Base-by-base conservation (phyloP, 1,140 invertebrate species). In the Brachionus sp. region DNA sequence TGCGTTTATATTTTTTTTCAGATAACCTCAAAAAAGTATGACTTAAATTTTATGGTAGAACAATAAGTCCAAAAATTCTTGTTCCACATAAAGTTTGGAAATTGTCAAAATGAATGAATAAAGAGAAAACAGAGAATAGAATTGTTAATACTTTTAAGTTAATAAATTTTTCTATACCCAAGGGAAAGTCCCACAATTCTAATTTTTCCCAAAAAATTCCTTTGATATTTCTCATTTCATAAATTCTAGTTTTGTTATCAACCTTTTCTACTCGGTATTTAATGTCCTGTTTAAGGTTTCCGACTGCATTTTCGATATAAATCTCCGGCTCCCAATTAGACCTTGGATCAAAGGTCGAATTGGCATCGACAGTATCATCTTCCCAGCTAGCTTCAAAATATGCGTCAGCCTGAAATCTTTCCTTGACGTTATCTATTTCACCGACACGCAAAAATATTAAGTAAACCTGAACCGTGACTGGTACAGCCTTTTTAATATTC, bases 351-450 rank as follows among this genome's bases (percentile, higher is more conserved):
- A 66, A 82, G 5, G 13, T 33, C 5, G 23, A 6, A 35, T 35
- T 68, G 5, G 13, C 19, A 68, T 66, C 37, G 4, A 82, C 37
- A 3, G 57, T 42, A 10, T 82, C 80, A 42, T 66, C 57, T 44
- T 82, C 80, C 80, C 80, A 82, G 33, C 57, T 39, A 3, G 80
- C 57, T 82, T 82, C 80, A 68, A 82, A 66, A 29, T 44, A 66
- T 6, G 37, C 37, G 19, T 82, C 57, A 16, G 80, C 80, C 66
- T 82, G 80, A 68, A 66, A 82, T 44, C 57, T 25, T 42, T 82
- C 80, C 19, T 82, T 82, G 25, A 82, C 57, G 33, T 66, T 82
- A 35, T 82, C 80, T 29, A 82, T 82, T 82, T 82, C 80, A n/a
- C 80, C 80, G 0, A 82, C 57, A 10, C 80, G 37, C 29, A 82